These are phyloP conservation scores for Caenorhabditis latens DNA, from an alignment of 1,140 invertebrate species.

Conservation along the genomic window DNA sequence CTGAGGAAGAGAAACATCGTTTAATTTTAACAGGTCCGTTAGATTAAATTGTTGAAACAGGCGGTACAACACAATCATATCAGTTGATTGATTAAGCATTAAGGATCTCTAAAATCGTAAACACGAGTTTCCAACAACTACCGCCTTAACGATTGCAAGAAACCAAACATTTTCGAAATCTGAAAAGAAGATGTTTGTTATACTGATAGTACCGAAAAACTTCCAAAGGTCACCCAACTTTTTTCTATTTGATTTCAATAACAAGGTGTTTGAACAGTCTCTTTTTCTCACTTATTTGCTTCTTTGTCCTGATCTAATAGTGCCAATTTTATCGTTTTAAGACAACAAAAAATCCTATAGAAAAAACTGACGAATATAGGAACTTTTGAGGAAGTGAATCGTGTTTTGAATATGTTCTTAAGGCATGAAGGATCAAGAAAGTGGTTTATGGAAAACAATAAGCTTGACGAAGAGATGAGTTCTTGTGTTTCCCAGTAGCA, in stretches of 20 bases:
- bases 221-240: not conserved
- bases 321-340: not conserved
- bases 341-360: not conserved
- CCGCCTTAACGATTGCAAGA: too few species aligned
- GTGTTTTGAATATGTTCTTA: not conserved
- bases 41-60: too few species aligned
- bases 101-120: too few species aligned
- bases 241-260: not conserved
- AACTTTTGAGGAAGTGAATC: not conserved
- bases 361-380: not conserved
- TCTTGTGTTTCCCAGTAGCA: not conserved
- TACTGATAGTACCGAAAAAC: too few species aligned
- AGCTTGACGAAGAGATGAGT: not conserved
- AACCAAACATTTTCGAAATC: too few species aligned
- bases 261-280: conserved; percentile 33
- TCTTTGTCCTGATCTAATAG: not conserved
- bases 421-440: too few species aligned
- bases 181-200: too few species aligned
- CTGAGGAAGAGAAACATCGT: too few species aligned
- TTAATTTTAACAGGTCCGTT: too few species aligned
- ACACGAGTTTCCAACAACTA: too few species aligned
- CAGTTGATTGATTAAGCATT: too few species aligned
- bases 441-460: not conserved
- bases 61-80: too few species aligned
- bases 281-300: not conserved